Percentiles rank a stretch among this genome's conserved stretches.
These are phyloP conservation scores for Microdon myrmicae DNA, from an alignment of 2,888 invertebrate genomes.

Conservation along the genomic window DNA sequence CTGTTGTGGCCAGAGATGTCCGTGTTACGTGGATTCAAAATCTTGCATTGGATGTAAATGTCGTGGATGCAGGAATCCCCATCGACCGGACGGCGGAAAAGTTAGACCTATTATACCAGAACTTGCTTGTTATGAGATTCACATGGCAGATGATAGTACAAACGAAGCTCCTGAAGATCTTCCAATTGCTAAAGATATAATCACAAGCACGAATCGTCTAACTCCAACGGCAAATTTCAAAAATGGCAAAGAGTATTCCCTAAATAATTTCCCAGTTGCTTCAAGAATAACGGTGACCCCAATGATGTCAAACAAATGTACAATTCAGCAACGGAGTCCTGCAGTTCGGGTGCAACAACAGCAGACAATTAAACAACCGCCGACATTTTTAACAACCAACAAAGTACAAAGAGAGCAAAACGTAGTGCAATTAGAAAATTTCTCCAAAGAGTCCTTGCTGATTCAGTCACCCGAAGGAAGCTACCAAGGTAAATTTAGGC, in stretches of 20 bases:
- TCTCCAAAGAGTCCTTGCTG: conserved; percentile 59
- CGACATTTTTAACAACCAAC: conserved; percentile 35
- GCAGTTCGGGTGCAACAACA: conserved; percentile 25
- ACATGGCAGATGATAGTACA: conserved; percentile 60
- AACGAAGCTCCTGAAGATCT: conserved; percentile 53
- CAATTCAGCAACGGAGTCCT: conserved; percentile 26
- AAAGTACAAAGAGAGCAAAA: conserved; percentile 39
- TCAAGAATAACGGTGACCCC: conserved; percentile 37
- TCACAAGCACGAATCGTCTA: conserved; percentile 16
- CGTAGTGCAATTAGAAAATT: conserved; percentile 58
- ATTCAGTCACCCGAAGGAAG: conserved; percentile 62
- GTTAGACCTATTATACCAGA: conserved; percentile 75
- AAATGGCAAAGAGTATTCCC: conserved; percentile 25
- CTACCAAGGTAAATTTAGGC: conserved; percentile 61
- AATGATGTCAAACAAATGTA: conserved; percentile 22
- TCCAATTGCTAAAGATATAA: conserved; percentile 45
- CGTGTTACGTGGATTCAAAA: conserved; percentile 91
- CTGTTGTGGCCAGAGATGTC: conserved; percentile 93
- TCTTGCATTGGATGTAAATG: conserved; percentile 92
- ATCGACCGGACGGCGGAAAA: conserved; percentile 83
- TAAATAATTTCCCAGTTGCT: conserved; percentile 29
- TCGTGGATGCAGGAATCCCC: conserved; percentile 92
- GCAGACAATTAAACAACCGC: conserved; percentile 38
- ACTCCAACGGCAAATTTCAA: conserved; percentile 19
- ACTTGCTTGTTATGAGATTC: conserved; percentile 72